Evolutionary conservation across 2,113 vertebrate species (phyloP).

Genomic region (Myotis yumanensis): DNA sequence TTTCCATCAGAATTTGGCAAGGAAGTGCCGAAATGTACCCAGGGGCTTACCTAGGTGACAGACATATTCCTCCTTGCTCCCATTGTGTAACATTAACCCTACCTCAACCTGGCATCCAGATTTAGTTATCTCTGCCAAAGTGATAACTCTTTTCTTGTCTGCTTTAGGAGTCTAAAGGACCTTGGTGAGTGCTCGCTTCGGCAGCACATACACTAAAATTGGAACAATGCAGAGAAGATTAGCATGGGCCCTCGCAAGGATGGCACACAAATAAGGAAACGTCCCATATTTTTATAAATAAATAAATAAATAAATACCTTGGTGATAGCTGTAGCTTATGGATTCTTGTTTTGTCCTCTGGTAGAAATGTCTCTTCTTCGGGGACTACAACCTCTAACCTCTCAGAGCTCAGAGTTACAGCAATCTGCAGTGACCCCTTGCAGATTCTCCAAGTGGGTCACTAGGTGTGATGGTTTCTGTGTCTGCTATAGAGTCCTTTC

Average conservation of each 20-base stretch:
- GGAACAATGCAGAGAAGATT: not conserved
- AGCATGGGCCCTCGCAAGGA: not conserved
- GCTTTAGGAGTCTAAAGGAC: not conserved
- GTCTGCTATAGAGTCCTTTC: constrained; percentile 12
- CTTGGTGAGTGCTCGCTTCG: not conserved
- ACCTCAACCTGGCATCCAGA: not conserved
- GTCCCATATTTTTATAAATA: not conserved
- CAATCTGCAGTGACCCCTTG: not conserved
- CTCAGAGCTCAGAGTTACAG: not conserved
- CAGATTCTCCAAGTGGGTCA: not conserved
- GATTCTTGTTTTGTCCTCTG: not conserved
- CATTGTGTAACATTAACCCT: not conserved
- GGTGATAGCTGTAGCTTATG: not conserved
- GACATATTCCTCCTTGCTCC: not conserved
- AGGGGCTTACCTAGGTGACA: not conserved
- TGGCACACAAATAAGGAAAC: not conserved
- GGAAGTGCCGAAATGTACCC: not conserved
- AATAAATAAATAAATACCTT: too few species aligned
- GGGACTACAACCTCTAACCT: not conserved
- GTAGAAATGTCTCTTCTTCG: not conserved
- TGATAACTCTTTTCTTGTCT: not conserved
- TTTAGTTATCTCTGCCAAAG: not conserved
- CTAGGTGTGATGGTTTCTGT: not conserved
- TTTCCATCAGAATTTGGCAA: not conserved
- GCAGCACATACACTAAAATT: not conserved